phyloP scores from a whole-genome alignment of 1,140 invertebrate genomes.

The Nylanderia fulva region DNA sequence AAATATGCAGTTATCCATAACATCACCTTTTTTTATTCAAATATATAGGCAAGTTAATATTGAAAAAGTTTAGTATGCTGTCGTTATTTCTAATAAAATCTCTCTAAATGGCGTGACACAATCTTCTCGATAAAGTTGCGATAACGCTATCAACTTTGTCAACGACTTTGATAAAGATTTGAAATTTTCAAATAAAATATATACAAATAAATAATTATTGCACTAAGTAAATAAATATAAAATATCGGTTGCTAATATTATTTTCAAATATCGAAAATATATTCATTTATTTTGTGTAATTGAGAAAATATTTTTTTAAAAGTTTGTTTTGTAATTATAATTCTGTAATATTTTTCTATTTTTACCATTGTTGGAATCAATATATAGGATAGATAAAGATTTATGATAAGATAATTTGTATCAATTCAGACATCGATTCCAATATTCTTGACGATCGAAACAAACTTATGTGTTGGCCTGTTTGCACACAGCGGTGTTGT shows the following conservation, averaged over 20 bases:
- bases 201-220: slow-evolving; percentile 15
- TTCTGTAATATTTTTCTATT: neutral
- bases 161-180: slow-evolving; percentile 62
- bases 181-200: slow-evolving; percentile 31
- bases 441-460: neutral
- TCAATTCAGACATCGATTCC: neutral
- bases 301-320: neutral
- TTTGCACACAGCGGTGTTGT: neutral
- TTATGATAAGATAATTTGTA: neutral
- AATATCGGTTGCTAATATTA: slow-evolving; percentile 11
- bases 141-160: slow-evolving; percentile 61
- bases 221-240: neutral
- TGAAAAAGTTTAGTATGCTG: slow-evolving; percentile 77
- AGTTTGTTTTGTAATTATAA: neutral
- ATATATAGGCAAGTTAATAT: slow-evolving; percentile 64
- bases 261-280: slow-evolving; percentile 4
- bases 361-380: neutral
- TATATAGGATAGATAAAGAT: neutral
- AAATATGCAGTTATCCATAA: neutral
- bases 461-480: neutral
- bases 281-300: neutral
- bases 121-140: slow-evolving; percentile 74
- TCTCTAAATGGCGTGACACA: slow-evolving; percentile 11
- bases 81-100: slow-evolving; percentile 78
- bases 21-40: neutral